Conservation (phyloP, 2,113 vertebrate genomes). For the Ammodytes marinus region DNA sequence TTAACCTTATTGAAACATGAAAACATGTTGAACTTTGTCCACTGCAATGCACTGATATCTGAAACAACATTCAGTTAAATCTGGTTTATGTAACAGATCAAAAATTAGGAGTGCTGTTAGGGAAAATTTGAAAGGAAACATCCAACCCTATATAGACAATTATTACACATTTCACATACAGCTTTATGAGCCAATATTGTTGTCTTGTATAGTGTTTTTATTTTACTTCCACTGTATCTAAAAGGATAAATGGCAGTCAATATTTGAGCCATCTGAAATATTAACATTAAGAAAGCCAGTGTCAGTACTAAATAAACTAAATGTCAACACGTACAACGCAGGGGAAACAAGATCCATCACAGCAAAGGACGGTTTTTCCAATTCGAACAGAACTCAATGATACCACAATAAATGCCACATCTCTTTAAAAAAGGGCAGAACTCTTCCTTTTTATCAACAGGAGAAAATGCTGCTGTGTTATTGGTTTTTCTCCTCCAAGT, state of each 20-base stretch:
- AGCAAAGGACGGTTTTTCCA: neutral
- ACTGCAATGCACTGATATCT: neutral
- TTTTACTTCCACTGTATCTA: neutral
- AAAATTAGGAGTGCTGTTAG: neutral
- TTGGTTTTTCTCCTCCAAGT: neutral
- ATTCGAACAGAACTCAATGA: neutral
- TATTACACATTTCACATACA: neutral
- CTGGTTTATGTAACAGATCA: neutral
- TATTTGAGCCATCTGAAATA: neutral
- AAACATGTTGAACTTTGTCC: conserved; percentile 16
- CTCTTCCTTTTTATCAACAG: neutral
- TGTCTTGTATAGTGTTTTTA: neutral
- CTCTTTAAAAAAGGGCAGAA: neutral
- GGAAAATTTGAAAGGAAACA: neutral
- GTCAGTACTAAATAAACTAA: neutral
- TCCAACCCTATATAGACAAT: neutral
- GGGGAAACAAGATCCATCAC: neutral
- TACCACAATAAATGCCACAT: conserved; percentile 2
- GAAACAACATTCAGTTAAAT: neutral
- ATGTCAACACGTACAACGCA: neutral
- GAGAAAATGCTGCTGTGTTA: neutral
- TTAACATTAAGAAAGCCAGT: neutral
- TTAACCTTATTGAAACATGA: conserved; percentile 28
- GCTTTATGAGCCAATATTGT: neutral
- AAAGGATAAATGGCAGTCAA: neutral